phyloP scores from a whole-genome alignment of 2,113 vertebrate genomes.

The Salminus brasiliensis region DNA sequence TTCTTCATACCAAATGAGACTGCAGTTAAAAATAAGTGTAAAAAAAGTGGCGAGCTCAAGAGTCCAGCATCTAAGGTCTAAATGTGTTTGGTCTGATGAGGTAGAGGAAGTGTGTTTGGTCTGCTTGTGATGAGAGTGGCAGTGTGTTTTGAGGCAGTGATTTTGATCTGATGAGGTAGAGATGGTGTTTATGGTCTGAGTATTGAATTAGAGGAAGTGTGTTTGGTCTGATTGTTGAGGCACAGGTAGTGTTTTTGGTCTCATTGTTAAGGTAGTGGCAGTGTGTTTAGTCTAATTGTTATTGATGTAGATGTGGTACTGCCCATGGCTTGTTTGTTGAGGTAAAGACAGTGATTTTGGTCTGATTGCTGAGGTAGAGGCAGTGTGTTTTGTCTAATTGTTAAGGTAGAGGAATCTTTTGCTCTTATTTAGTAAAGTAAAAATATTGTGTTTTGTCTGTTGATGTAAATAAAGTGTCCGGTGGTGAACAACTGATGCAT shows the following conservation, averaged over 20 bases:
- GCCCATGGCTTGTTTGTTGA: too few species aligned
- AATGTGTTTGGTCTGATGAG: too few species aligned
- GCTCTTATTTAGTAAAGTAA: too few species aligned
- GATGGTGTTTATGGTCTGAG: too few species aligned
- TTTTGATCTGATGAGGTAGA: too few species aligned
- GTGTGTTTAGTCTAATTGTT: not conserved
- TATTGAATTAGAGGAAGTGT: not conserved
- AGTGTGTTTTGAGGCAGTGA: too few species aligned
- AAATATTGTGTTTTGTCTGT: not conserved
- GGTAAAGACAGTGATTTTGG: not conserved
- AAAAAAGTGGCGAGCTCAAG: slow-evolving; percentile 13
- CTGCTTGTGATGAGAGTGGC: too few species aligned
- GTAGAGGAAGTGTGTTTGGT: too few species aligned
- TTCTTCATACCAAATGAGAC: slow-evolving; percentile 7
- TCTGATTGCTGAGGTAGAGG: not conserved
- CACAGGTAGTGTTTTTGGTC: not conserved
- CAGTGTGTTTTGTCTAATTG: not conserved
- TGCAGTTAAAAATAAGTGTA: slow-evolving; percentile 31
- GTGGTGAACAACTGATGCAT: not conserved
- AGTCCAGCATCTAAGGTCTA: too few species aligned
- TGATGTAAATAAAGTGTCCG: too few species aligned
- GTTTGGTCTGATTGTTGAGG: not conserved
- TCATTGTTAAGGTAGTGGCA: not conserved
- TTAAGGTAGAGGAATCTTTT: too few species aligned
- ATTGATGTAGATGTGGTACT: too few species aligned